These are phyloP conservation scores for Lacerta bilineata DNA, from an alignment of 2,797 vertebrate species.

Conservation along the genomic window DNA sequence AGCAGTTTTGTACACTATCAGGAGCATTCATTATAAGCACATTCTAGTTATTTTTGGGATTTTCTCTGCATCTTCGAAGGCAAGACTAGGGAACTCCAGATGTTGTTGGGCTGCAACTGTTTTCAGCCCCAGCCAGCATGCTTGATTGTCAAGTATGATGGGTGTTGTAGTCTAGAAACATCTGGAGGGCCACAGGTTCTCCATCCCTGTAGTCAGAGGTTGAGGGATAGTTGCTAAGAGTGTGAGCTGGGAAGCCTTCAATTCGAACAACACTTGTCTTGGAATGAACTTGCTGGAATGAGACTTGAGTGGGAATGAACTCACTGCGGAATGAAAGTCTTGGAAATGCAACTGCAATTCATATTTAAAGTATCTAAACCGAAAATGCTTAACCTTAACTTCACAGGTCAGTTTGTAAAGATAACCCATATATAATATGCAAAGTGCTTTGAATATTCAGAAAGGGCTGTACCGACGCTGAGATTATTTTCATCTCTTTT, in stretches of 20 bases:
- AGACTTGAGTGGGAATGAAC: not conserved
- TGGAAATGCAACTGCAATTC: not conserved
- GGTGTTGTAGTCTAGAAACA: not conserved
- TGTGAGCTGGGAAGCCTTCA: not conserved
- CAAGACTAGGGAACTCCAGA: no score
- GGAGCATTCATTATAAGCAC: not conserved
- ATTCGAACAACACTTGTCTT: not conserved
- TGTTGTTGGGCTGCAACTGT: no score
- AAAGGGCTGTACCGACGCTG: not conserved
- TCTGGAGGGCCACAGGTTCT: no score
- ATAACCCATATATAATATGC: not conserved
- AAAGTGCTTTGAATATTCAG: not conserved
- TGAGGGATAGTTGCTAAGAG: not conserved
- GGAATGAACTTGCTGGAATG: not conserved
- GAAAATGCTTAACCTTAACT: not conserved
- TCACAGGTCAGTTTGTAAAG: not conserved
- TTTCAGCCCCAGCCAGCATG: no score
- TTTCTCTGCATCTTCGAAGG: not conserved
- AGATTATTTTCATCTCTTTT: slow-evolving; percentile 54
- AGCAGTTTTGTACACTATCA: not conserved
- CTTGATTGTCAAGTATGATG: no score
- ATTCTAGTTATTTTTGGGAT: not conserved
- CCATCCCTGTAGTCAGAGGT: no score
- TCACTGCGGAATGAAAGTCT: not conserved
- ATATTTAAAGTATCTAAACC: not conserved